Evolutionary conservation across 2,797 vertebrate species (phyloP).

Genomic region (Chaenodraco wilsoni): DNA sequence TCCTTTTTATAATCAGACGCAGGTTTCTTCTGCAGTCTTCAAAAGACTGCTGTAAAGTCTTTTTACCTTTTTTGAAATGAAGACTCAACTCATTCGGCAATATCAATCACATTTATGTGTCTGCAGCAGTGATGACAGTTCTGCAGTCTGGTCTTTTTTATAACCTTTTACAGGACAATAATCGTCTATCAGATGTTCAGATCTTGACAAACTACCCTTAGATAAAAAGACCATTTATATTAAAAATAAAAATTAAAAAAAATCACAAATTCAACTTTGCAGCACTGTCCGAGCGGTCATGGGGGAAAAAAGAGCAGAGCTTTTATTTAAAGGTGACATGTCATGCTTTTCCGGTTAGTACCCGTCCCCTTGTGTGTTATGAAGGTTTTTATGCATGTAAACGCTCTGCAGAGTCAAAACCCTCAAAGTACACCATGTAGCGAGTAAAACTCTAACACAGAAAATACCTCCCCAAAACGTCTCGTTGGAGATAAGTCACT

Average conservation of each 20-base stretch:
- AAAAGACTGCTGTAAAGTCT: conserved; percentile 37
- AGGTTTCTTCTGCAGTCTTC: conserved; percentile 28
- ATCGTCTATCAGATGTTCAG: conserved; percentile 15
- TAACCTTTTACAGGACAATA: conserved; percentile 19
- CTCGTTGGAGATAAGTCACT: too few relatives aligned
- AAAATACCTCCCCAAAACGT: too few relatives aligned
- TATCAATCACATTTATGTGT: conserved; percentile 29
- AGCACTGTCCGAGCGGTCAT: conserved; percentile 39
- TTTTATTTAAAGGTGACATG: conserved; percentile 23
- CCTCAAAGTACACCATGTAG: too few relatives aligned
- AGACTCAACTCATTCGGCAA: conserved; percentile 17
- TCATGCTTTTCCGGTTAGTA: too few relatives aligned
- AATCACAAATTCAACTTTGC: conserved; percentile 34
- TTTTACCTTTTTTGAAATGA: conserved; percentile 41
- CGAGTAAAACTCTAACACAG: too few relatives aligned
- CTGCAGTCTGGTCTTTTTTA: conserved; percentile 7
- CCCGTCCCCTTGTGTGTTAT: too few relatives aligned
- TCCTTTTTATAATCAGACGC: conserved; percentile 47
- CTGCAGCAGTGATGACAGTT: conserved; percentile 13
- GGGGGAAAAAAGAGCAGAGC: conserved; percentile 23
- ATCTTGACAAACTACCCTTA: conserved; percentile 13
- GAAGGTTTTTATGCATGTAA: too few relatives aligned
- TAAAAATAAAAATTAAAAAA: not conserved
- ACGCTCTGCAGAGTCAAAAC: too few relatives aligned
- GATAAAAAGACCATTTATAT: conserved; percentile 1